Percentiles rank a stretch among this genome's conserved stretches.
Conservation (phyloP, 2,888 invertebrate species). For the Clanis bilineata region DNA sequence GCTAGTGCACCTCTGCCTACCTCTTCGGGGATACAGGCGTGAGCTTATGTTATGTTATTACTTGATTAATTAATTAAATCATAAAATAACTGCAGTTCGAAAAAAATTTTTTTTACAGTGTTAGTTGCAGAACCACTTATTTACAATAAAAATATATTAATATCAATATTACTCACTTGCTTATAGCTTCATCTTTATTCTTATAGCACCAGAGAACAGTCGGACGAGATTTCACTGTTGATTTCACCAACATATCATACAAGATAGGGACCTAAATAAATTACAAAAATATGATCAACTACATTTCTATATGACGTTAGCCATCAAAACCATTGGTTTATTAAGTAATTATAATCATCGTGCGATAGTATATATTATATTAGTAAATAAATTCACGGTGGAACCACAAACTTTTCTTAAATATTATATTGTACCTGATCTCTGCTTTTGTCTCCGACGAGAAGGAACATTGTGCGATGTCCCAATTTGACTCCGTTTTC, state of each 20-base stretch:
- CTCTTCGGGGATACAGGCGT: no score
- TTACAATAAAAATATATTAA: not conserved
- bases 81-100: no score
- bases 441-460: conserved; percentile 97
- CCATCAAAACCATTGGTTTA: no score
- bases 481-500: conserved; percentile 97
- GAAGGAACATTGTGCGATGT: conserved; percentile 96
- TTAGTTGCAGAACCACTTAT: no score
- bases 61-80: no score
- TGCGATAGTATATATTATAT: no score
- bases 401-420: not conserved
- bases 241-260: conserved; percentile 98
- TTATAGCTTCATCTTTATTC: conserved; percentile 93
- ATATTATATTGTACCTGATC: conserved; percentile 88
- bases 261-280: conserved; percentile 92
- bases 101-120: no score
- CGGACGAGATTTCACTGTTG: conserved; percentile 95
- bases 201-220: conserved; percentile 99
- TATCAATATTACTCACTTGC: conserved; percentile 82
- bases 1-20: no score
- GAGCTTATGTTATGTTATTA: no score
- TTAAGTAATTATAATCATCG: no score
- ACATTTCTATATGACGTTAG: no score
- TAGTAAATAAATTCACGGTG: not conserved
- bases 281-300: not conserved